Percentiles rank a stretch among this genome's conserved stretches.
Evolutionary conservation across 2,113 vertebrate genomes (phyloP).

Genomic region (Hiodon alosoides): DNA sequence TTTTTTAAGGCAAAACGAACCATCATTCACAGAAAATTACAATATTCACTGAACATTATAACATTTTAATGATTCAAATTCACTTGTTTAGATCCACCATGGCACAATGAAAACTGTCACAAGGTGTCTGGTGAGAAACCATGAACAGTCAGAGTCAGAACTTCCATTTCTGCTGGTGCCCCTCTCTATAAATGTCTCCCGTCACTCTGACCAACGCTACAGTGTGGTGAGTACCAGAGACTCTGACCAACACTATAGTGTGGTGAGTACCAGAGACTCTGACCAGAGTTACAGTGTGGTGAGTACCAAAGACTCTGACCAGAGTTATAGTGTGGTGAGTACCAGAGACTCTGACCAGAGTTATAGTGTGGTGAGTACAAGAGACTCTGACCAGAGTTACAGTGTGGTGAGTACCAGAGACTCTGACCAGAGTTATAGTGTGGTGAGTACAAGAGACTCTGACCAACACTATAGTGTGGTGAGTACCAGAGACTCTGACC

Average conservation of each 20-base stretch:
- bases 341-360: no score
- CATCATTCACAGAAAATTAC: background rate
- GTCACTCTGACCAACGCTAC: background rate
- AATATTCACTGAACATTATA: background rate
- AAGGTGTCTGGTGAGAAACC: slow-evolving; percentile 25
- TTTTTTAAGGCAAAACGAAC: no score
- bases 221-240: slow-evolving; percentile 42
- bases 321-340: no score
- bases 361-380: no score
- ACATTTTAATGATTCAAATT: background rate
- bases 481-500: no score
- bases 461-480: no score
- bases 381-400: no score
- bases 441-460: no score
- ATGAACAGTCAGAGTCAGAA: background rate
- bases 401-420: no score
- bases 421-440: no score
- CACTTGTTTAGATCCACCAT: slow-evolving; percentile 34
- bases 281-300: background rate
- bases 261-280: no score
- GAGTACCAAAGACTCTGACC: no score
- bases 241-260: background rate
- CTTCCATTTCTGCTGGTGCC: slow-evolving; percentile 50
- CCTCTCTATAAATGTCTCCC: slow-evolving; percentile 28
- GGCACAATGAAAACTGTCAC: slow-evolving; percentile 23